Base-by-base conservation (phyloP, 1,140 invertebrate species). In the Microvelia longipes region DNA sequence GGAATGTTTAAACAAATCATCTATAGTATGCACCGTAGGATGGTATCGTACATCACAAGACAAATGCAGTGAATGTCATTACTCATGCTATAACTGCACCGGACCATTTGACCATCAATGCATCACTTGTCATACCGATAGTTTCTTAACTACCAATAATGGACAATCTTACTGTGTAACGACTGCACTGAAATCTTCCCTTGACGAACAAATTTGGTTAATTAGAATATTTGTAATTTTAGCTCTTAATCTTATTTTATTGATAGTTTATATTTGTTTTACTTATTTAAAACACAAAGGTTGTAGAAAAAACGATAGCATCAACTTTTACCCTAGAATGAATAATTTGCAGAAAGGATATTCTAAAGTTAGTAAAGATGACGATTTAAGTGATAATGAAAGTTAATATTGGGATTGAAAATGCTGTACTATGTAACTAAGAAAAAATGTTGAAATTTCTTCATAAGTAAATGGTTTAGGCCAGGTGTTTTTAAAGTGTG, bases 21-120 rank as follows among this genome's bases (percentile, higher is more conserved):
- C 35, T 11, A 19, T 50, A 11, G 35, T 50, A 50, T 50, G 35
- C 19, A 19, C 35, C 2, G 0, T 69, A 24, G 24, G 35, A n/a
- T 28, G 62, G 29, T 61, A 28, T 19, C 1, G 63, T 30, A 28
- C 69, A 14, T 1, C 13, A 29, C 14, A 68, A 30, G 5, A 67
- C 19, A 50, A 74, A 11, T 83, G 82, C 72, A 70, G 75, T 2
- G 75, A 76, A 11, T 87, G 86, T 76, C 85, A 87, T 76, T 87
- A 87, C 75, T 79, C 81, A 1, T 87, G 86, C 75, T 77, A 79
- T 71, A 77, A 76, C 5, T 87, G 86, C 73, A 74, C 73, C 2
- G 84, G 84, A 5, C 80, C 83, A 0, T 80, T 81, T 71, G 83
- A 85, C 74, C 82, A 84, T 70, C 78, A 86, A 70, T 87, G 85